These are phyloP conservation scores for Chelon auratus DNA, from an alignment of 2,797 vertebrate species.

Conservation along the genomic window DNA sequence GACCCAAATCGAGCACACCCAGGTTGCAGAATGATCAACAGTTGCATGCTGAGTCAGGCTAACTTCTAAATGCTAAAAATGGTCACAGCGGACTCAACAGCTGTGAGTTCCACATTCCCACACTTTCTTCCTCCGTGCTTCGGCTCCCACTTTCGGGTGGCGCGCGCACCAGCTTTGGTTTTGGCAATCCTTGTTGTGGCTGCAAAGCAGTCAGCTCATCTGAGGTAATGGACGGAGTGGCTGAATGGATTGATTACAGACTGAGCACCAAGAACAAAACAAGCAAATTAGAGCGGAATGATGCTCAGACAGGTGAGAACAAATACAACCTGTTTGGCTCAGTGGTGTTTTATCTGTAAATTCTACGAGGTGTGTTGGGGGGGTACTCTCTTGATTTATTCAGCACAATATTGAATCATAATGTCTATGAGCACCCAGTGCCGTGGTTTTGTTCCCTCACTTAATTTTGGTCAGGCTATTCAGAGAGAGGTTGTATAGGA, in stretches of 20 bases:
- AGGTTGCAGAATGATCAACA: not conserved
- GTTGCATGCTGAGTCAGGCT: not conserved
- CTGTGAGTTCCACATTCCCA: not conserved
- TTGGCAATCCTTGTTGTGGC: not conserved
- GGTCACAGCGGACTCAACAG: not conserved
- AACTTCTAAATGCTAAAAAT: not conserved
- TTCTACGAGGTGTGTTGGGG: not conserved
- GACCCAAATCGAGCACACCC: not conserved
- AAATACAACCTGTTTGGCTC: not conserved
- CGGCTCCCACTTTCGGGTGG: not conserved
- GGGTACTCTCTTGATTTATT: not conserved
- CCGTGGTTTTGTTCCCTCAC: not conserved
- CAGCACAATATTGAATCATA: not conserved
- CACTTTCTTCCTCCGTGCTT: not conserved
- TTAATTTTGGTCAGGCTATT: not conserved
- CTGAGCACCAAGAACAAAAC: not conserved
- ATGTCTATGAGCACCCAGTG: not conserved
- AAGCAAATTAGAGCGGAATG: not conserved
- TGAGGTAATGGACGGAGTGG: too few relatives aligned
- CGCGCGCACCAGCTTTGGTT: not conserved
- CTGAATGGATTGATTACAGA: not conserved
- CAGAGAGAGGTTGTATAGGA: not conserved
- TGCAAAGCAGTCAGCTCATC: not conserved
- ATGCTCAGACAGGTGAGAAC: not conserved
- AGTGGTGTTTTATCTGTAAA: not conserved